Conservation (phyloP, 2,888 invertebrate species). For the Mallateleia sp. region DNA sequence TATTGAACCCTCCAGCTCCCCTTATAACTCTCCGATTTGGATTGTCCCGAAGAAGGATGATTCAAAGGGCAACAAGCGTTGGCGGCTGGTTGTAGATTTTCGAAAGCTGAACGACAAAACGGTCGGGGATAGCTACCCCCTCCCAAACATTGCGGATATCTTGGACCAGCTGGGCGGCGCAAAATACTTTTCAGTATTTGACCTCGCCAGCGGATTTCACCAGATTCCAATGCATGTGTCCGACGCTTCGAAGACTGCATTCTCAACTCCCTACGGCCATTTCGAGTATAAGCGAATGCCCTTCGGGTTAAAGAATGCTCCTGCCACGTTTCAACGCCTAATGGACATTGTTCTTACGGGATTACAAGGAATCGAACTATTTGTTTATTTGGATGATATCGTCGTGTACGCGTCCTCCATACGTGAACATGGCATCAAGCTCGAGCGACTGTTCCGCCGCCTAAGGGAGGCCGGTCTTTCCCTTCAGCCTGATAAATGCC, state of each 20-base stretch:
- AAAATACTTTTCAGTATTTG: conserved; percentile 78
- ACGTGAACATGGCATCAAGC: conserved; percentile 39
- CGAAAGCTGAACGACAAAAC: conserved; percentile 54
- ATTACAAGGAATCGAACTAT: neutral
- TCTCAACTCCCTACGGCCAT: conserved; percentile 74
- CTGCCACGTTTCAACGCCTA: neutral
- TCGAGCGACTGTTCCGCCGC: conserved; percentile 63
- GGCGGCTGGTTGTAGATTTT: conserved; percentile 60
- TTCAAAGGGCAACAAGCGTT: conserved; percentile 53
- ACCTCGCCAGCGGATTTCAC: conserved; percentile 80
- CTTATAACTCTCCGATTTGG: neutral
- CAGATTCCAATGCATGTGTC: conserved; percentile 76
- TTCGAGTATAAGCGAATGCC: conserved; percentile 66
- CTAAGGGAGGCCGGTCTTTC: conserved; percentile 70
- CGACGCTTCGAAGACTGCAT: conserved; percentile 76
- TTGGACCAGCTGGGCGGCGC: conserved; percentile 78
- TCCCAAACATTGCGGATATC: conserved; percentile 80
- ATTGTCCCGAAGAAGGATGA: conserved; percentile 43
- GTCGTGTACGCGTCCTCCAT: neutral
- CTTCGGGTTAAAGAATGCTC: neutral
- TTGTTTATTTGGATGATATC: neutral
- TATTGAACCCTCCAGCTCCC: neutral
- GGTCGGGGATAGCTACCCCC: conserved; percentile 60
- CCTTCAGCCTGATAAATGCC: conserved; percentile 79
- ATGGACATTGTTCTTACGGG: neutral